Evolutionary conservation across 2,113 vertebrate genomes (phyloP), one percentile per base, ranked within the genome.

Genomic region (Cyanistes caeruleus): DNA sequence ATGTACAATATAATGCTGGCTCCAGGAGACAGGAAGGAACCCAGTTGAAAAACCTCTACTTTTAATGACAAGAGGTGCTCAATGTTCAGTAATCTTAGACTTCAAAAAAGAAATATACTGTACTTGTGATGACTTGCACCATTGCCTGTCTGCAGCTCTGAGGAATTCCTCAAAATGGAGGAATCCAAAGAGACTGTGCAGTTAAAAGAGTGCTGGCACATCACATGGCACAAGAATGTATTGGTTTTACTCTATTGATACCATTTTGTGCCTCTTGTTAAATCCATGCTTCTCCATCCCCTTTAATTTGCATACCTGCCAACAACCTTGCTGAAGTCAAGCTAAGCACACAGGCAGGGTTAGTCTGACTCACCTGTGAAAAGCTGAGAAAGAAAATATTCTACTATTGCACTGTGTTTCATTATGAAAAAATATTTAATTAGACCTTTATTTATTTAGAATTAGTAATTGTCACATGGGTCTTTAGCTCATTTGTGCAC

Each of bases 361-460:
- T 68, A 59, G 24, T 58, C 67, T 53, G 83, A 64, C 10, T 52
- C 3, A 0, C 17, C 28, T 41, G 10, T 28, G 58, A 73, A 76
- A 90, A 86, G 33, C 35, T 52, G 22, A 90, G 58, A 75, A 83
- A 84, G 58, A 79, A 64, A 49, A 73, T 11, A 41, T 65, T 64
- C 22, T 53, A 58, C 35, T 76, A 27, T 31, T 85, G 53, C n/a
- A 44, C 49, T 84, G 33, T 52, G 24, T 86, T 68, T 37, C 30
- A 39, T 75, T 87, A 62, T 55, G 33, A 5, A 89, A 88, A 95
- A 85, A 85, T 30, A 90, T 7, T 78, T n/a, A 89, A 81, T 70
- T 91, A 84, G 16, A 69, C 55, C 48, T 67, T 84, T 81, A 74
- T 87, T 82, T 87, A 85, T 52, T 72, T 68, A 83, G 62, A 87